Evolutionary conservation across 2,888 invertebrate genomes (phyloP), one percentile per base, ranked within the genome.

Genomic region (Caenorhabditis panamensis): DNA sequence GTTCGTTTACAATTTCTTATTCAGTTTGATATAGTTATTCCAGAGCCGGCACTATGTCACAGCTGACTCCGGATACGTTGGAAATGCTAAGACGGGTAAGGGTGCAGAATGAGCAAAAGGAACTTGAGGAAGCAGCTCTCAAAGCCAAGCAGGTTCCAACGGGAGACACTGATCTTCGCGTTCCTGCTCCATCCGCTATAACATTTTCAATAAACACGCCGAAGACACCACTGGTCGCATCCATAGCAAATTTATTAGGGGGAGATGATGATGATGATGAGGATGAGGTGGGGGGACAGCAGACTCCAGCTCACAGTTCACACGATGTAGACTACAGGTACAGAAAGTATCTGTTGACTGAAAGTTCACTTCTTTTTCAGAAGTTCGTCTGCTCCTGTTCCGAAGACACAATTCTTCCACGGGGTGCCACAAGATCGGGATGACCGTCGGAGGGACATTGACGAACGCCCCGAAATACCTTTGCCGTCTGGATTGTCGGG

Each of bases 401-500:
- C 47, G 1, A 47, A 47, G 18, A 47, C n/a, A n/a, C 3, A 11
- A 18, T 47, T 18, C 3, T 2, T 5, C 9, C 47, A n/a, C 2
- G 47, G 18, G 6, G n/a, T 51, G 11, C 20, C 53, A 4, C 31
- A 66, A 26, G 54, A 66, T 44, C 66, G 66, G 0, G 54, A 66
- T 24, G 66, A 66, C 44, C 66, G 66, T 28, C 44, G 16, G 31
- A 53, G 41, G 51, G 69, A 69, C 24, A 62, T 24, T 9, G 62
- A 72, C 41, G 56, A 63, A 8, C 20, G 58, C 8, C 16, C 28
- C 47, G 16, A 6, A 8, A 58, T 68, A 20, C 58, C 68, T 1
- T 2, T 68, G 20, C 68, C 68, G 13, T 47, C 26, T 6, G 2
- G 3, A 18, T 22, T 47, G 13, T 13, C 49, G 8, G 58, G 31